phyloP scores from a whole-genome alignment of 1,140 invertebrate species.

The Cryptotermes secundus region DNA sequence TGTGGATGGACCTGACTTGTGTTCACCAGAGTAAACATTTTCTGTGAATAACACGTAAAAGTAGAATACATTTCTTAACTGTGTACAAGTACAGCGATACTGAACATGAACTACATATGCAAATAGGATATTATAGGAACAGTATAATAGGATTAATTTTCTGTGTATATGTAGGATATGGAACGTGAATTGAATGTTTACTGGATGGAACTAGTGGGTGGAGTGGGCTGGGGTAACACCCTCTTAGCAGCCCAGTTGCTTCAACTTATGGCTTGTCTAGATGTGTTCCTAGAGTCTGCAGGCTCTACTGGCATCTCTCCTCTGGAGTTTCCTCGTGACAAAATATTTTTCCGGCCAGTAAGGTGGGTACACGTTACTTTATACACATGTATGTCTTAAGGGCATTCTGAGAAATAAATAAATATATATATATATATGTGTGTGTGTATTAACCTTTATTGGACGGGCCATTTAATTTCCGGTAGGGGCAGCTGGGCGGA shows the following conservation, averaged over 20 bases:
- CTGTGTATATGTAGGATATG: constrained; percentile 57
- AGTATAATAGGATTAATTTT: not conserved
- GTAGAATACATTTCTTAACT: too few species aligned
- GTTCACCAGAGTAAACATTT: too few species aligned
- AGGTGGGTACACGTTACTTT: constrained; percentile 46
- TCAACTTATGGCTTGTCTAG: constrained; percentile 77
- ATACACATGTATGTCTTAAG: not conserved
- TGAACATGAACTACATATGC: too few species aligned
- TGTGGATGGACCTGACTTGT: too few species aligned
- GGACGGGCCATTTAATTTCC: too few species aligned
- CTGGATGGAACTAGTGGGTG: constrained; percentile 50
- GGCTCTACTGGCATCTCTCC: constrained; percentile 51
- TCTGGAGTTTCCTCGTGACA: constrained; percentile 71
- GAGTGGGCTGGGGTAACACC: constrained; percentile 45
- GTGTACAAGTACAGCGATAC: too few species aligned
- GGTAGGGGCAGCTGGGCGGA: too few species aligned
- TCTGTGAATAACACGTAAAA: too few species aligned
- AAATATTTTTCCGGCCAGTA: constrained; percentile 72
- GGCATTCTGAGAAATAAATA: not conserved
- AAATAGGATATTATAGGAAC: not conserved
- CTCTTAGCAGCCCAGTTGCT: constrained; percentile 75
- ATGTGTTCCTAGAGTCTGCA: constrained; percentile 82
- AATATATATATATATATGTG: too few species aligned
- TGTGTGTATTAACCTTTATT: too few species aligned
- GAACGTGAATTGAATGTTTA: constrained; percentile 72